Percentiles rank a stretch among this genome's conserved stretches.
Conservation (phyloP, 30 jellyfish, hydroid and myxozoan species). For the Nemopilema nomurai region DNA sequence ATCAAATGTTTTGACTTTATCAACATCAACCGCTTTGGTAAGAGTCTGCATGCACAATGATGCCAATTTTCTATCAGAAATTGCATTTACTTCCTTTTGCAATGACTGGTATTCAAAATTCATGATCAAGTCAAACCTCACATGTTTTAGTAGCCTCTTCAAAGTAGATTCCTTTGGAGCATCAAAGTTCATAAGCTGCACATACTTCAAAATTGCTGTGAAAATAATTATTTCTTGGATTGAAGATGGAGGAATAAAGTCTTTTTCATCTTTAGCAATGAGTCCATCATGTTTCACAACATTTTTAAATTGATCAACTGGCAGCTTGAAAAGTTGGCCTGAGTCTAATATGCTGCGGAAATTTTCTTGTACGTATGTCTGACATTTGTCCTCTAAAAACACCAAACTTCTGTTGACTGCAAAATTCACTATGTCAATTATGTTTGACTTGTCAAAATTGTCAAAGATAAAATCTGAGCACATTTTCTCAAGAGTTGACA, state of each 20-base stretch:
- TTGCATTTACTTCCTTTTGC: not conserved
- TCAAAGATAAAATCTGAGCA: constrained; percentile 36
- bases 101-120: constrained; percentile 17
- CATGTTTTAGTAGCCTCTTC: not conserved
- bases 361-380: not conserved
- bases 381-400: not conserved
- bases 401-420: constrained; percentile 34
- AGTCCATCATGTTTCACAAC: not conserved
- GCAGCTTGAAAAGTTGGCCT: not conserved
- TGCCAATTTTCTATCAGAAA: not conserved
- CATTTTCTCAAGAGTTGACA: constrained; percentile 28
- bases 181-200: not conserved
- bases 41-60: constrained; percentile 1
- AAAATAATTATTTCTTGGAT: constrained; percentile 33
- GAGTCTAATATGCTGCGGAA: constrained; percentile 5
- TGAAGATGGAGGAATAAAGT: constrained; percentile 23
- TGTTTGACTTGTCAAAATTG: constrained; percentile 31
- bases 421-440: constrained; percentile 14
- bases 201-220: constrained; percentile 14
- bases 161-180: not conserved
- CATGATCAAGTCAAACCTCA: constrained; percentile 3
- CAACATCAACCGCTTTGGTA: not conserved
- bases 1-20: not conserved
- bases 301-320: constrained; percentile 1
- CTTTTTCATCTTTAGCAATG: not conserved